Evolutionary conservation across 64 coral and sea anemone species (phyloP), one percentile per base, ranked within the genome.

Genomic region (Actinia equina): DNA sequence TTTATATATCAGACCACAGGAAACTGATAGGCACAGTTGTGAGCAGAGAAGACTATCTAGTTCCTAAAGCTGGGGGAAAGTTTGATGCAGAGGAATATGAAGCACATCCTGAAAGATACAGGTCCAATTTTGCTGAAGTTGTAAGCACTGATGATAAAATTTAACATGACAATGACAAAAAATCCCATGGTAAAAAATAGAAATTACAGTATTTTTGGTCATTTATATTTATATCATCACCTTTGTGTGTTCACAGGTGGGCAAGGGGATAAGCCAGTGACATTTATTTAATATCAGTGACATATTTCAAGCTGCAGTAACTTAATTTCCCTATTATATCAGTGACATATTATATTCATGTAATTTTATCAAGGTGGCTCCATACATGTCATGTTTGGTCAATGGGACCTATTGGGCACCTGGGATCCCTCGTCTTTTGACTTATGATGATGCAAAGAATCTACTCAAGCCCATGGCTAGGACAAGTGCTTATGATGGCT

Each of bases 21-120:
- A 99, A 99, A 67, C 86, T 99, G 26, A 95, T 99, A 82, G 97
- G 97, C 9, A 99, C 97, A 71, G 97, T 99, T 71, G 93, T 99
- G 5, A 92, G 97, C 44, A 84, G 97, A 16, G 97, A 99, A 71
- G 97, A 99, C 59, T 99, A 99, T 71, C 59, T 99, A 53, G 97
- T 99, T 7, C 93, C 97, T 7, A 95, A 95, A 85, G 97, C 93
- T 80, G 97, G 97, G 17, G 97, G 97, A 46, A 54, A 91, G 63
- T 99, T 99, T 88, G 84, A 95, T 88, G 91, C 93, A 17, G 93
- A 95, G 59, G 97, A 99, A 82, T 99, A 99, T 77, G 97, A 95
- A 78, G 90, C 93, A 1, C 86, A 99, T 27, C 97, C 97, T 9
- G 97, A 99, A 16, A 95, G 88, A 99, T 99, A 99, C 90, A 95